Evolutionary conservation across 2,113 vertebrate genomes (phyloP).

Genomic region (Entomyzon cyanotis): DNA sequence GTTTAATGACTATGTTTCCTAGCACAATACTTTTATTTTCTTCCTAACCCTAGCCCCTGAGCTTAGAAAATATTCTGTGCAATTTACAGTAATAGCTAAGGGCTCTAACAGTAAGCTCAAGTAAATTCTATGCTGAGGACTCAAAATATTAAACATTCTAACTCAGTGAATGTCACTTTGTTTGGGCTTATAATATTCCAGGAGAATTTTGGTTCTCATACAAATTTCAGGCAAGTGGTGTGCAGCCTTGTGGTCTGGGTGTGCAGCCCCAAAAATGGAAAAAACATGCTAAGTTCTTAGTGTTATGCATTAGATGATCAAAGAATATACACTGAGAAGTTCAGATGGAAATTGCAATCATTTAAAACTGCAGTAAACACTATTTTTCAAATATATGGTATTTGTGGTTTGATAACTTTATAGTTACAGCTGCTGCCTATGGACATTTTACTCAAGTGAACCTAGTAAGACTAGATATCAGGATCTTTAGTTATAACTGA

Average conservation of each 20-base stretch:
- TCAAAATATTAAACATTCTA: not conserved
- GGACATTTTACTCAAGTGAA: not conserved
- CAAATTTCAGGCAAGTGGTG: not conserved
- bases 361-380: not conserved
- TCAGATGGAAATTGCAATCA: not conserved
- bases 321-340: not conserved
- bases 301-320: rapidly evolving
- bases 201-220: not conserved
- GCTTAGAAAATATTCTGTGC: not conserved
- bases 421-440: not conserved
- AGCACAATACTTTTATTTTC: not conserved
- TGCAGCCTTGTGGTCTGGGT: not conserved
- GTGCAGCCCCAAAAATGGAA: rapidly evolving
- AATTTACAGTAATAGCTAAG: not conserved
- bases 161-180: not conserved
- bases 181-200: not conserved
- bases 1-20: not conserved
- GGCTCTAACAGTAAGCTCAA: not conserved
- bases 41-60: not conserved
- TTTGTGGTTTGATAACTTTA: not conserved
- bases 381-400: not conserved
- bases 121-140: not conserved
- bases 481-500: not conserved
- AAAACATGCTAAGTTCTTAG: not conserved
- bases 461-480: not conserved